Conservation (phyloP, 2,797 vertebrate genomes). For the Pangasius mekongensis region DNA sequence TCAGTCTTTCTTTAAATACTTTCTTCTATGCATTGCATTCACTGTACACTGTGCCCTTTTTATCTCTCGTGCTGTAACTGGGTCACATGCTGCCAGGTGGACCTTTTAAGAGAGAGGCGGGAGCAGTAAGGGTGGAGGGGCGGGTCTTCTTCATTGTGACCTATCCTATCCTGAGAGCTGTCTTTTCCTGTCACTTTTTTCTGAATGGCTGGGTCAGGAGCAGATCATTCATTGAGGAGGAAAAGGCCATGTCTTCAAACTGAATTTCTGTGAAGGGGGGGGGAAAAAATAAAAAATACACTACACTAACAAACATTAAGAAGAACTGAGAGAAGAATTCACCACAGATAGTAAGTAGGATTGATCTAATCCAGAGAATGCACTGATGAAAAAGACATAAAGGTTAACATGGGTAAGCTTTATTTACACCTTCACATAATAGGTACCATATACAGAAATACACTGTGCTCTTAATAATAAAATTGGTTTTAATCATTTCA, state of each 20-base stretch:
- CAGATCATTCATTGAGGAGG: conserved; percentile 24
- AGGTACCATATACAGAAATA: not conserved
- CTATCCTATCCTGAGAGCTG: conserved; percentile 11
- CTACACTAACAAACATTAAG: not conserved
- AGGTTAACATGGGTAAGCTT: not conserved
- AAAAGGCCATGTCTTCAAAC: conserved; percentile 6
- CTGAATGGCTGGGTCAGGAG: conserved; percentile 37
- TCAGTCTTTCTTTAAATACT: not conserved
- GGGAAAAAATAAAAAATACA: not conserved
- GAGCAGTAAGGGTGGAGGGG: conserved; percentile 18
- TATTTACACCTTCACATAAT: not conserved
- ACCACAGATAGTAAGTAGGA: not conserved
- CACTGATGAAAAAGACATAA: not conserved
- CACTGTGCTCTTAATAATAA: not conserved
- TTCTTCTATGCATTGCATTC: not conserved
- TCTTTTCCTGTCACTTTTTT: conserved; percentile 17
- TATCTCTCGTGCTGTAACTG: not conserved
- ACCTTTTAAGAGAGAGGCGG: conserved; percentile 47
- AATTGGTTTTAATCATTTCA: not conserved
- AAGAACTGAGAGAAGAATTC: not conserved
- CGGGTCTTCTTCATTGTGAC: not conserved
- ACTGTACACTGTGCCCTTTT: not conserved
- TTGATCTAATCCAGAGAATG: not conserved
- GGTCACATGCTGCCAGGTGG: conserved; percentile 46
- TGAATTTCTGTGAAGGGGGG: not conserved